Evolutionary conservation across 2,113 vertebrate genomes (phyloP).

Genomic region (Colius striatus): DNA sequence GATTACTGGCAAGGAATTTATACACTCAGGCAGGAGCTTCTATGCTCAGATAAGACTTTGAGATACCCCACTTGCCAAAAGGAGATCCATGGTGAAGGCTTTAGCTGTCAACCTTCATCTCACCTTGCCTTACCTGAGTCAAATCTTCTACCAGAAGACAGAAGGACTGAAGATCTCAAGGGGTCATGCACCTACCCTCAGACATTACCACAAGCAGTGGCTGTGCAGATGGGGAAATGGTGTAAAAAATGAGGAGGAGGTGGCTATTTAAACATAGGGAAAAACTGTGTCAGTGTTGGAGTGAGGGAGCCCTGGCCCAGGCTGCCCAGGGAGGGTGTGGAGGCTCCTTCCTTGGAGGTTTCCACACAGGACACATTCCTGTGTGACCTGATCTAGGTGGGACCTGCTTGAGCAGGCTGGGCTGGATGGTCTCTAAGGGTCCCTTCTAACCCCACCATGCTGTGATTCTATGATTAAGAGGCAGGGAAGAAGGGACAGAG

Average conservation of each 20-base stretch:
- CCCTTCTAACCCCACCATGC: too few relatives aligned
- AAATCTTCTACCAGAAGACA: neutral
- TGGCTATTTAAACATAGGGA: neutral
- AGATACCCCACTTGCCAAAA: neutral
- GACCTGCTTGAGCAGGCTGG: too few relatives aligned
- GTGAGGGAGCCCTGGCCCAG: too few relatives aligned
- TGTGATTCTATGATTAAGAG: neutral
- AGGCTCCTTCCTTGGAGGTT: too few relatives aligned
- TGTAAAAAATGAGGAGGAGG: neutral
- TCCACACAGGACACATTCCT: too few relatives aligned
- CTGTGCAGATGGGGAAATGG: neutral
- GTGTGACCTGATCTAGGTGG: too few relatives aligned
- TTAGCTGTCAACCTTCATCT: neutral
- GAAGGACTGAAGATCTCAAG: neutral
- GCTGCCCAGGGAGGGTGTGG: too few relatives aligned
- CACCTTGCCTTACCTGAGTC: neutral
- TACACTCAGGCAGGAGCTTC: neutral
- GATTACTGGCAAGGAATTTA: neutral
- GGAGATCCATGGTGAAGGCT: neutral
- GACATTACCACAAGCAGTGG: neutral
- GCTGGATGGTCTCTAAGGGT: too few relatives aligned
- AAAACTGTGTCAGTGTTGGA: too few relatives aligned
- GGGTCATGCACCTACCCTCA: neutral
- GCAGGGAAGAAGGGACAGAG: neutral
- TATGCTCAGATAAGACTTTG: neutral